phyloP scores from a whole-genome alignment of 2,888 invertebrate species.

The Cremastobaeus sp. region DNA sequence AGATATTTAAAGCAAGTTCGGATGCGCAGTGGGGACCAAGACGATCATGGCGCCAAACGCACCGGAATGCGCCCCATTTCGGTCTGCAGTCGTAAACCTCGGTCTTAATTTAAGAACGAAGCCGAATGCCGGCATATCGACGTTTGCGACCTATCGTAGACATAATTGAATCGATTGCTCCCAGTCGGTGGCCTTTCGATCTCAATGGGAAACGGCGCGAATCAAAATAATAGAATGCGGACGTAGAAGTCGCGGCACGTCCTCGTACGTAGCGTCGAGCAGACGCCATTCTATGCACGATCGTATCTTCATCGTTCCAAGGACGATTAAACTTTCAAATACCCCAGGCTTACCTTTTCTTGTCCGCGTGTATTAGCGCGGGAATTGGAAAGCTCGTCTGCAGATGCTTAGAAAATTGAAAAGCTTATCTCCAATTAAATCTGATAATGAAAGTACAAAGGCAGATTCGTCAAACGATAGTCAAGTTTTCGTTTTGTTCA shows the following conservation, averaged over 20 bases:
- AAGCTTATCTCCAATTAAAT: conserved; percentile 49
- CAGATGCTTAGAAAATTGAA: conserved; percentile 43
- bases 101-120: conserved; percentile 49
- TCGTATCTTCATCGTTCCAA: conserved; percentile 47
- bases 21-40: too few relatives aligned
- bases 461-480: conserved; percentile 24
- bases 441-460: conserved; percentile 31
- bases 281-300: conserved; percentile 54
- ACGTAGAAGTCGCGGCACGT: conserved; percentile 50
- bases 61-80: background rate
- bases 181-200: conserved; percentile 40
- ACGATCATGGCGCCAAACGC: too few relatives aligned
- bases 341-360: conserved; percentile 54
- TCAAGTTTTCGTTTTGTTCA: conserved; percentile 3
- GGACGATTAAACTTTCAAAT: conserved; percentile 67
- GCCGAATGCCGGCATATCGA: conserved; percentile 53
- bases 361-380: conserved; percentile 27
- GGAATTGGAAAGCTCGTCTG: conserved; percentile 47
- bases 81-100: conserved; percentile 23
- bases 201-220: conserved; percentile 40
- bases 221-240: conserved; percentile 48
- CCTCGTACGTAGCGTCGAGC: conserved; percentile 19
- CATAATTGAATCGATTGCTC: conserved; percentile 62
- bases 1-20: too few relatives aligned
- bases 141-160: conserved; percentile 24